These are phyloP conservation scores for Ectemnius cavifrons DNA, from an alignment of 2,888 invertebrate genomes.

Conservation along the genomic window DNA sequence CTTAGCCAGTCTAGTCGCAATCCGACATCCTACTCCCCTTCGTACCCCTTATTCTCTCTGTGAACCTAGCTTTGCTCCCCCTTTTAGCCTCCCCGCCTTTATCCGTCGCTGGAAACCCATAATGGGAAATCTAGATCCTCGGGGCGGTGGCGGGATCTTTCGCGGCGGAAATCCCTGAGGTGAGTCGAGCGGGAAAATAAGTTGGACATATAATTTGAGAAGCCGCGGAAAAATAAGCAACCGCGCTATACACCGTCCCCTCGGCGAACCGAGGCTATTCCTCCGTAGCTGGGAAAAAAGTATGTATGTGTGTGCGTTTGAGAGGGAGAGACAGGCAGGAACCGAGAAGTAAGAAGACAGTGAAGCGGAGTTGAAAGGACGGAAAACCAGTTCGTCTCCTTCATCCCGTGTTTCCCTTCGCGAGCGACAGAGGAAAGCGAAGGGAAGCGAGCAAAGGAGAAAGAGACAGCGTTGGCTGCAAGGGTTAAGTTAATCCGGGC, in stretches of 20 bases:
- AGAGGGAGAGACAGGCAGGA: neutral
- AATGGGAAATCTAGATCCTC: constrained; percentile 30
- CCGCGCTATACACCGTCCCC: constrained; percentile 49
- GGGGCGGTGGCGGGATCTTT: constrained; percentile 48
- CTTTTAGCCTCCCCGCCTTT: constrained; percentile 8
- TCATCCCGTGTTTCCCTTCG: neutral
- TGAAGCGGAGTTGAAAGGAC: neutral
- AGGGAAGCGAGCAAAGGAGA: neutral
- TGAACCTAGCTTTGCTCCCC: neutral
- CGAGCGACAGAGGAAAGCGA: constrained; percentile 9
- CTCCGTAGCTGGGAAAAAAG: no score
- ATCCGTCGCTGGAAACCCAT: neutral
- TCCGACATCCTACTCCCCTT: constrained; percentile 6
- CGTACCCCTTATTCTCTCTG: constrained; percentile 32
- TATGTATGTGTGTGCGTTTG: neutral
- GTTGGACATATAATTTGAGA: constrained; percentile 69
- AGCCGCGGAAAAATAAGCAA: constrained; percentile 58
- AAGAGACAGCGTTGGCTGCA: constrained; percentile 26
- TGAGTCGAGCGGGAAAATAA: constrained; percentile 61
- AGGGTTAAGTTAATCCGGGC: constrained; percentile 59
- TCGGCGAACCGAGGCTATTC: constrained; percentile 6
- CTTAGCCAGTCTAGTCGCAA: constrained; percentile 11
- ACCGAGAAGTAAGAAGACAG: neutral
- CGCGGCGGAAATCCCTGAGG: constrained; percentile 54
- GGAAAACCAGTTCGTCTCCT: neutral